Base-by-base conservation (phyloP, 1,140 invertebrate genomes). In the Temnothorax nylanderi region DNA sequence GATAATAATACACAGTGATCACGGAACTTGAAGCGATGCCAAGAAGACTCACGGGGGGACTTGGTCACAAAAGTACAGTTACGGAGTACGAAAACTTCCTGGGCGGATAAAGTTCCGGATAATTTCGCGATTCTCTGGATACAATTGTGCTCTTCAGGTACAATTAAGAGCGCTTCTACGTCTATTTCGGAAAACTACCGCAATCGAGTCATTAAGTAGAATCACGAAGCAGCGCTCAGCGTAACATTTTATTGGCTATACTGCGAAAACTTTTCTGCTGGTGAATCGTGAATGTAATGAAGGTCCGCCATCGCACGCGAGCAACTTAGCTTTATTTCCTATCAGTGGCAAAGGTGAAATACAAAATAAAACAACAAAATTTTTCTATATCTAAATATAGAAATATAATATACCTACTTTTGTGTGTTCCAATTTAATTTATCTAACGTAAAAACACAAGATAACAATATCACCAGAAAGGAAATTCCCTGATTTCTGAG, bases 1-100 rank as follows among this genome's bases (percentile, higher is more conserved):
- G 89, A 90, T 90, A 90, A 87, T 84, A 87, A 85, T 80, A 89
- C 86, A 81, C 81, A 75, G 60, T 75, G 60, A 75, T 88, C 89
- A 58, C 56, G 77, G 78, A 81, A 76, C 69, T 85, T 89, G 72
- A 88, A 58, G 47, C 34, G 49, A n/a, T 13, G 88, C 88, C 88
- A 89, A 78, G 65, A 69, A 87, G 69, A 86, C 74, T 74, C 51
- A 41, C 64, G 60, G 88, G 76, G 60, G 87, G 76, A 80, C 67
- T 85, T 71, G 72, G 80, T 54, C 87, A 47, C 10, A 85, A 88
- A 69, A 88, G 75, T 80, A 32, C 74, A 88, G 37, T 54, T 85
- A 26, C 44, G 54, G 64, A 82, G 87, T 47, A 34, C 82, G 88
- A 90, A 87, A 85, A 85, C 84, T 85, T 80, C 11, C 41, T 44